Evolutionary conservation across 1,140 invertebrate genomes (phyloP).

Genomic region (Zaprionus kolodkinae): DNA sequence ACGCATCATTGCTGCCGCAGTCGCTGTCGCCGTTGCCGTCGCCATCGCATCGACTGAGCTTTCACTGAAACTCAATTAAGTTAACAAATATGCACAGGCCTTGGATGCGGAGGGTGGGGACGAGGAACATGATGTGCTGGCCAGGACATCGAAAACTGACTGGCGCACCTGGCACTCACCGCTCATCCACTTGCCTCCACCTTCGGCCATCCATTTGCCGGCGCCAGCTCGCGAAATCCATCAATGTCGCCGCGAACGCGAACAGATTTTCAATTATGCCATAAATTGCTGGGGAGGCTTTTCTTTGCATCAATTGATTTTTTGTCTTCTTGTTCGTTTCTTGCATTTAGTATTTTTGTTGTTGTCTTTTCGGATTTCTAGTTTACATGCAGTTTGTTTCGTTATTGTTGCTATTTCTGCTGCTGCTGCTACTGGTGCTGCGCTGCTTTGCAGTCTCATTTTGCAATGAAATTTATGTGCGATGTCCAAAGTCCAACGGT

Average conservation of each 20-base stretch:
- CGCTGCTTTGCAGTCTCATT: slow-evolving; percentile 59
- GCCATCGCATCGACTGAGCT: slow-evolving; percentile 23
- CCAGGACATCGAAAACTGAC: slow-evolving; percentile 40
- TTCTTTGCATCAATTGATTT: slow-evolving; percentile 27
- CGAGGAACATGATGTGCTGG: not conserved
- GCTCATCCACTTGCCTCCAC: not conserved
- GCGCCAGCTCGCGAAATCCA: slow-evolving; percentile 24
- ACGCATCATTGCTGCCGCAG: slow-evolving; percentile 1
- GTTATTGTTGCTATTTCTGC: slow-evolving; percentile 33
- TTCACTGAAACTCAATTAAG: slow-evolving; percentile 63
- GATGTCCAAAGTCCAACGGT: slow-evolving; percentile 80
- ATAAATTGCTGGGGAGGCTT: slow-evolving; percentile 39
- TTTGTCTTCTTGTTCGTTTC: slow-evolving; percentile 15
- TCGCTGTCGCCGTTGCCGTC: not conserved
- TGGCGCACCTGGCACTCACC: slow-evolving; percentile 28
- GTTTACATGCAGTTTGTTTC: slow-evolving; percentile 45
- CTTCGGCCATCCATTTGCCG: not conserved
- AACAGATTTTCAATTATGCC: slow-evolving; percentile 40
- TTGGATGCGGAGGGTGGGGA: not conserved
- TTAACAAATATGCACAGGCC: slow-evolving; percentile 43
- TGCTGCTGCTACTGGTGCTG: not conserved
- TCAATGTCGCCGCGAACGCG: slow-evolving; percentile 38
- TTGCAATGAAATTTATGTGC: slow-evolving; percentile 75
- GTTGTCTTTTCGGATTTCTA: slow-evolving; percentile 44
- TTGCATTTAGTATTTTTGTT: slow-evolving; percentile 19